Conservation (phyloP, 1,140 invertebrate species). For the Temnothorax curvispinosus region DNA sequence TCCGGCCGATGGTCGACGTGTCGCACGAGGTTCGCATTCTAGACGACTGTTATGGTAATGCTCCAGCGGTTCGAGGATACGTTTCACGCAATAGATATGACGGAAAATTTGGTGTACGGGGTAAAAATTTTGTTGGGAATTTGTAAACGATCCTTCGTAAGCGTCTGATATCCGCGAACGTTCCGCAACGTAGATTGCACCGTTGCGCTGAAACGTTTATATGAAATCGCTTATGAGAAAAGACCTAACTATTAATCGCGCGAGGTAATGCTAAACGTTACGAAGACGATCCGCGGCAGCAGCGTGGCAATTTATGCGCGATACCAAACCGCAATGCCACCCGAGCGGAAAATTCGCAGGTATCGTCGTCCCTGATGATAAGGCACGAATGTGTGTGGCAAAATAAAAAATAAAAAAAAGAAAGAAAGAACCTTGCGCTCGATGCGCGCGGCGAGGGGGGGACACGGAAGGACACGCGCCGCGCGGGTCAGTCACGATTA, state of each 20-base stretch:
- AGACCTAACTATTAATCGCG: neutral
- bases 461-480: neutral
- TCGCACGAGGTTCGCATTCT: constrained; percentile 31
- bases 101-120: neutral
- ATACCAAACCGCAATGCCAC: constrained; percentile 22
- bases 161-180: too few species aligned
- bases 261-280: neutral
- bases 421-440: neutral
- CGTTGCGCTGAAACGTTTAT: neutral
- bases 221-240: constrained; percentile 2
- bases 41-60: constrained; percentile 18
- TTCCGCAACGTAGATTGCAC: neutral
- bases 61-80: neutral
- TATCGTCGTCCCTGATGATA: constrained; percentile 6
- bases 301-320: constrained; percentile 17
- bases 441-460: too few species aligned
- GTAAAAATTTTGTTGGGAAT: neutral
- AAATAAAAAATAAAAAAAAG: too few species aligned
- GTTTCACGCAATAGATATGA: neutral
- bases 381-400: neutral
- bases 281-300: neutral
- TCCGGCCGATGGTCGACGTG: constrained; percentile 23
- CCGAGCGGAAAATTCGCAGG: constrained; percentile 19
- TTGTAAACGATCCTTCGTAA: neutral
- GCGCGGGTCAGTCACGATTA: constrained; percentile 21